phyloP scores from a whole-genome alignment of 2,797 vertebrate species.

The Hoplostethus atlanticus region DNA sequence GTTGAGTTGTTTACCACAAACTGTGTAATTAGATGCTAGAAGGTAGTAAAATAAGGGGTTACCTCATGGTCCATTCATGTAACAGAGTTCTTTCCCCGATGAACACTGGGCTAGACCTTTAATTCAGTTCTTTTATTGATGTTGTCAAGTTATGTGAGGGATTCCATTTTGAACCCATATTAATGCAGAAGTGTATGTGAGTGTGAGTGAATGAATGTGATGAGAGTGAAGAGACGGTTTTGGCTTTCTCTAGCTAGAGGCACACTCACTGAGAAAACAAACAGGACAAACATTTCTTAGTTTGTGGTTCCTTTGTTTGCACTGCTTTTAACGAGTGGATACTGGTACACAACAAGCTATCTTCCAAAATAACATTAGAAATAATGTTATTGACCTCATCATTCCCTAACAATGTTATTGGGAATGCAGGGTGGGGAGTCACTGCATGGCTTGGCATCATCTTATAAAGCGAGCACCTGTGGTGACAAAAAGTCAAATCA shows the following conservation, averaged over 20 bases:
- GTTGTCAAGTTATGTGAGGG: slow-evolving; percentile 41
- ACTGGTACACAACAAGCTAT: slow-evolving; percentile 72
- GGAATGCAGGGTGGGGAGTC: slow-evolving; percentile 52
- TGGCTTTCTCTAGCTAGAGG: slow-evolving; percentile 55
- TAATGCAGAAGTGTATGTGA: slow-evolving; percentile 35
- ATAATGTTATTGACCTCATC: slow-evolving; percentile 73
- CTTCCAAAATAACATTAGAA: slow-evolving; percentile 75
- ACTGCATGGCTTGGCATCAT: slow-evolving; percentile 57
- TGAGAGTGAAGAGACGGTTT: slow-evolving; percentile 39
- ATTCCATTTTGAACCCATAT: slow-evolving; percentile 41
- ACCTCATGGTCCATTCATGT: slow-evolving; percentile 73
- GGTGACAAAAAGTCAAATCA: slow-evolving; percentile 43
- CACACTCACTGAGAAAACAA: slow-evolving; percentile 64
- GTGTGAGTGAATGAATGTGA: slow-evolving; percentile 56
- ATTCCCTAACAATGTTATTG: slow-evolving; percentile 46
- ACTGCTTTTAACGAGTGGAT: slow-evolving; percentile 72
- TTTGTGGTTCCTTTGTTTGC: slow-evolving; percentile 76
- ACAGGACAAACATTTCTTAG: slow-evolving; percentile 57
- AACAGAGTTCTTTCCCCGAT: slow-evolving; percentile 48
- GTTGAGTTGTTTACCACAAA: slow-evolving; percentile 70
- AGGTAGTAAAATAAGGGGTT: slow-evolving; percentile 67
- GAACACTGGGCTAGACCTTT: slow-evolving; percentile 53
- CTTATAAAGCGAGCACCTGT: slow-evolving; percentile 27
- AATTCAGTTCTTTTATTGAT: slow-evolving; percentile 52
- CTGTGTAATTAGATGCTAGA: slow-evolving; percentile 61